Percentiles rank a stretch among this genome's conserved stretches.
phyloP scores from a whole-genome alignment of 1,140 invertebrate species.

The Brachystomella parvula region DNA sequence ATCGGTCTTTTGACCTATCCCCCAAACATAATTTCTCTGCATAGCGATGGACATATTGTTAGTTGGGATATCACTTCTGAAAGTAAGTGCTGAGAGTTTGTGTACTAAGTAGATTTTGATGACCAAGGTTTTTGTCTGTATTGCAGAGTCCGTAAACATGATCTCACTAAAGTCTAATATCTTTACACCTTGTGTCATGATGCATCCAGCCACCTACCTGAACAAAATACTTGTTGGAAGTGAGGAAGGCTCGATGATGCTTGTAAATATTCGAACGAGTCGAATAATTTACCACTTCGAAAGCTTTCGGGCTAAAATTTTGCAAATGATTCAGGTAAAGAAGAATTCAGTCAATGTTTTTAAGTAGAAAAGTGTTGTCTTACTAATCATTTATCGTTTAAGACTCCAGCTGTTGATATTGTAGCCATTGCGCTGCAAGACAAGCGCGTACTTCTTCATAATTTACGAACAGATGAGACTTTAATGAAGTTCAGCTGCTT shows the following conservation, averaged over 20 bases:
- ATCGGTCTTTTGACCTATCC: constrained; percentile 79
- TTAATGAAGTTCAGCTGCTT: constrained; percentile 83
- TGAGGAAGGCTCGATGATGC: constrained; percentile 72
- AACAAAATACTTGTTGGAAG: constrained; percentile 93
- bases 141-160: neutral
- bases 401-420: constrained; percentile 81
- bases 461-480: constrained; percentile 76
- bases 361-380: neutral
- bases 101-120: neutral
- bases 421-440: constrained; percentile 73
- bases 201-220: constrained; percentile 85
- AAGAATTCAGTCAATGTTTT: constrained; percentile 42
- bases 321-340: constrained; percentile 61
- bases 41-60: constrained; percentile 65
- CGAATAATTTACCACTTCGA: constrained; percentile 72
- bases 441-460: constrained; percentile 78
- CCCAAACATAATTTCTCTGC: constrained; percentile 72
- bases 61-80: constrained; percentile 79
- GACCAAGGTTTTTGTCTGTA: neutral
- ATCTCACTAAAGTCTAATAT: neutral
- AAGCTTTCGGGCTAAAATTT: constrained; percentile 58
- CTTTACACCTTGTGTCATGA: constrained; percentile 46
- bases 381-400: constrained; percentile 23
- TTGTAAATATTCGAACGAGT: constrained; percentile 79
- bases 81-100: constrained; percentile 36